Conservation (phyloP, 2,113 vertebrate genomes). For the Cnemophilus loriae region DNA sequence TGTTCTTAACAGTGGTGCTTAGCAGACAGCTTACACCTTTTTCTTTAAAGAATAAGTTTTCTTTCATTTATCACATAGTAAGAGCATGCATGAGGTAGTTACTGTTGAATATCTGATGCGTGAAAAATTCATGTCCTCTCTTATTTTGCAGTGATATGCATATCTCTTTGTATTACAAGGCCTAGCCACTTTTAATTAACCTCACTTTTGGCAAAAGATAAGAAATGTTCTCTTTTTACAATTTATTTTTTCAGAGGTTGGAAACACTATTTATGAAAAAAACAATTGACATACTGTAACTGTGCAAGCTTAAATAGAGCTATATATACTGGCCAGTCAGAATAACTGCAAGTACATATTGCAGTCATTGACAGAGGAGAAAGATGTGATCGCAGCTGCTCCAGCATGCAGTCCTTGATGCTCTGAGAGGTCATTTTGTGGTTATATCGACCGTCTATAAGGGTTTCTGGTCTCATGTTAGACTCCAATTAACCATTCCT, state of each 20-base stretch:
- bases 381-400: not conserved
- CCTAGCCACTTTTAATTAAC: not conserved
- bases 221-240: not conserved
- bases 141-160: not conserved
- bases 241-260: not conserved
- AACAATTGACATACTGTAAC: not conserved
- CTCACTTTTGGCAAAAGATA: not conserved
- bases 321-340: not conserved
- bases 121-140: not conserved
- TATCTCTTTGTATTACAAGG: not conserved
- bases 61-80: not conserved
- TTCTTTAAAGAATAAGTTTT: not conserved
- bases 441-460: rapidly evolving
- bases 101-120: not conserved
- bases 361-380: not conserved
- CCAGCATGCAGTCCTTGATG: not conserved
- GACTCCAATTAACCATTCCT: not conserved
- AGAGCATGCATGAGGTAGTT: not conserved
- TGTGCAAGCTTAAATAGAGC: not conserved
- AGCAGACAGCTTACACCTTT: not conserved
- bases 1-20: not conserved
- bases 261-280: not conserved
- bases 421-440: not conserved
- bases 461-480: not conserved
- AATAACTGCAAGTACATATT: not conserved